Conservation (phyloP, 1,140 invertebrate species). For the Grapholita molesta region DNA sequence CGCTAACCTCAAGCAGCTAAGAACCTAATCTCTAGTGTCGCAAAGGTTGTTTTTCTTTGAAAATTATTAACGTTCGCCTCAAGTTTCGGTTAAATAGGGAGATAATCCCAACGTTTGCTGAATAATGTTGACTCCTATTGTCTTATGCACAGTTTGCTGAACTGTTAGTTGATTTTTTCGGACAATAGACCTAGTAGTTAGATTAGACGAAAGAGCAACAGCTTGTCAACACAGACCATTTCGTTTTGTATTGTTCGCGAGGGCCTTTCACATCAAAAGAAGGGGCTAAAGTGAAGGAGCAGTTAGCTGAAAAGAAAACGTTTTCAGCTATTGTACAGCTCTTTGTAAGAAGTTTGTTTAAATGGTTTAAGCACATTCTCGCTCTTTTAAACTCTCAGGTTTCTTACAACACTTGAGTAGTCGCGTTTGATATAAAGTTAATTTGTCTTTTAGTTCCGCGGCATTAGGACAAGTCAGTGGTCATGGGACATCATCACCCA, state of each 20-base stretch:
- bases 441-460: slow-evolving; percentile 25
- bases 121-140: slow-evolving; percentile 27
- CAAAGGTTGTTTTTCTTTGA: slow-evolving; percentile 30
- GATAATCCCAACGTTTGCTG: slow-evolving; percentile 40
- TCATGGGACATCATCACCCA: slow-evolving; percentile 32
- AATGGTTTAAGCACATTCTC: background rate
- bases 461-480: slow-evolving; percentile 26
- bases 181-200: slow-evolving; percentile 43
- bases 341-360: background rate
- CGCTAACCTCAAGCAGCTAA: slow-evolving; percentile 28
- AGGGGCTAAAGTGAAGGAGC: slow-evolving; percentile 32
- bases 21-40: slow-evolving; percentile 20
- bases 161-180: slow-evolving; percentile 19
- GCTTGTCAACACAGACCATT: slow-evolving; percentile 45
- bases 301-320: slow-evolving; percentile 13
- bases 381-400: background rate
- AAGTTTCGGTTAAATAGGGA: slow-evolving; percentile 48
- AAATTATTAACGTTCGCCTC: slow-evolving; percentile 27
- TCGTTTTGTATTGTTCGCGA: slow-evolving; percentile 42
- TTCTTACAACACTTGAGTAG: too few species aligned
- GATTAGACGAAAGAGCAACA: slow-evolving; percentile 55
- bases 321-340: background rate
- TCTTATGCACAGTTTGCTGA: background rate
- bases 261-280: slow-evolving; percentile 34
- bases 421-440: too few species aligned